Percentiles rank a stretch among this genome's conserved stretches.
These are phyloP conservation scores for Panthera leo DNA, from an alignment of 2,113 vertebrate species.

Conservation along the genomic window DNA sequence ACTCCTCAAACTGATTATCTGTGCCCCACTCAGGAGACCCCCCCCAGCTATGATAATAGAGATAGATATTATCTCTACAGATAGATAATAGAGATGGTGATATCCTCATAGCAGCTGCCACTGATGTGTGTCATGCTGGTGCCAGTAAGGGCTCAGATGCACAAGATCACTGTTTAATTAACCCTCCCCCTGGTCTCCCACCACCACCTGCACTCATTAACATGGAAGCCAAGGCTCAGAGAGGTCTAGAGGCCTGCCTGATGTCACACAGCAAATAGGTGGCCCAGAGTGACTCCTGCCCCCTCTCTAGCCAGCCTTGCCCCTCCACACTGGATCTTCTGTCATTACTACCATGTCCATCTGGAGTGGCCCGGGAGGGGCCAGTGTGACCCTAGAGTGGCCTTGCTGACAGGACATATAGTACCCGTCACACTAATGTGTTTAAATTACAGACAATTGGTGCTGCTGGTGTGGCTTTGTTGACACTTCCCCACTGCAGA, in stretches of 20 bases:
- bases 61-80: too few species aligned
- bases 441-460: background rate
- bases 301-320: too few species aligned
- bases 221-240: background rate
- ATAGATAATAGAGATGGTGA: too few species aligned
- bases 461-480: background rate
- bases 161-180: background rate
- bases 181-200: background rate
- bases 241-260: background rate
- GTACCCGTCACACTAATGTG: background rate
- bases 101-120: background rate
- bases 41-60: background rate
- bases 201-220: background rate
- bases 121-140: accelerated
- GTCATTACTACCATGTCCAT: background rate
- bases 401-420: background rate
- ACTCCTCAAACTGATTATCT: background rate
- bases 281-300: background rate
- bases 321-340: too few species aligned
- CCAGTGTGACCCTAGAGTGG: accelerated
- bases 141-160: background rate
- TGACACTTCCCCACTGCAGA: background rate
- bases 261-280: background rate
- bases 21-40: background rate
- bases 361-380: background rate